A percentile compares a stretch with the other conserved stretches of the same genome.
Evolutionary conservation across 2,113 vertebrate species (phyloP).

Genomic region (Elanoides forficatus): DNA sequence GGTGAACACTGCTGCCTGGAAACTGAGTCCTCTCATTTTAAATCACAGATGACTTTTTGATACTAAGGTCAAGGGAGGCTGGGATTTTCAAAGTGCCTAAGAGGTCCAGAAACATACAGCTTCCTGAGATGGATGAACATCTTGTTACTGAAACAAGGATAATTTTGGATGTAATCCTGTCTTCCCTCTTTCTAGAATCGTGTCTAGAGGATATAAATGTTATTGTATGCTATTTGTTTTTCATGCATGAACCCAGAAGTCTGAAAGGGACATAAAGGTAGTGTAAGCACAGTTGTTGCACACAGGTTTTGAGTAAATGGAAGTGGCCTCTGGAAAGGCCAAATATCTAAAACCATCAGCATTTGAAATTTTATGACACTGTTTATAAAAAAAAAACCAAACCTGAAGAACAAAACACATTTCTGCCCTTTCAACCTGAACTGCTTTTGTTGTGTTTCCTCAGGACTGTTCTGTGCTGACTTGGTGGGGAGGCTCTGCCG

Average conservation of each 20-base stretch:
- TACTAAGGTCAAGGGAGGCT: neutral
- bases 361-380: neutral
- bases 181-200: neutral
- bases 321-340: neutral
- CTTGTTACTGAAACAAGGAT: neutral
- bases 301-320: neutral
- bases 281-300: neutral
- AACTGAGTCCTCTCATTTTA: rapidly evolving
- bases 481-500: neutral
- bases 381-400: neutral
- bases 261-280: neutral
- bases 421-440: neutral
- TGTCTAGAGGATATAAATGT: neutral
- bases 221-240: neutral
- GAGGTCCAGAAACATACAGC: neutral
- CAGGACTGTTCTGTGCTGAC: neutral
- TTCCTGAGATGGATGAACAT: neutral
- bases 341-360: neutral
- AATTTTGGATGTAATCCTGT: neutral
- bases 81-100: neutral
- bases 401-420: neutral
- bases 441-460: neutral
- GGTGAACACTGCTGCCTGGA: neutral
- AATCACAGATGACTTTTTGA: neutral
- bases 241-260: neutral